Conservation (phyloP, 2,888 invertebrate species). For the Agonum fuliginosum region DNA sequence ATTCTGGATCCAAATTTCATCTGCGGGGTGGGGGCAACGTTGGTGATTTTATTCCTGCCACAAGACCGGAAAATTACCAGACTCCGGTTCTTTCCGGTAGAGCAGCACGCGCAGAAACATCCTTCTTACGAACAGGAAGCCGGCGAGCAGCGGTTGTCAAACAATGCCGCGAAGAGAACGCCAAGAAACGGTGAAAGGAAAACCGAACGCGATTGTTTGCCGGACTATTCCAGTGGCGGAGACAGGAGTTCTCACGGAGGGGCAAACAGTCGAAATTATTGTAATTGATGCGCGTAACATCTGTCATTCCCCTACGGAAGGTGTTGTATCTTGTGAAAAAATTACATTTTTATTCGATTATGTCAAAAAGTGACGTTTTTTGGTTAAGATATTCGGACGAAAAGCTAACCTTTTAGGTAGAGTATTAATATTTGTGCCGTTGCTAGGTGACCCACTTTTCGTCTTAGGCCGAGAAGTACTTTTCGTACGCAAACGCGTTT, state of each 20-base stretch:
- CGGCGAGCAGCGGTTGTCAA: slow-evolving; percentile 47
- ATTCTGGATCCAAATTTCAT: slow-evolving; percentile 16
- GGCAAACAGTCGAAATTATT: too few species aligned
- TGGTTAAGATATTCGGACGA: too few species aligned
- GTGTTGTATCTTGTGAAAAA: too few species aligned
- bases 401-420: too few species aligned
- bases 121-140: slow-evolving; percentile 51
- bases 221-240: background rate
- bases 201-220: slow-evolving; percentile 18
- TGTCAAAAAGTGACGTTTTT: too few species aligned
- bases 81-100: slow-evolving; percentile 56
- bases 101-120: slow-evolving; percentile 53
- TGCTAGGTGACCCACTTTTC: too few species aligned
- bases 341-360: too few species aligned
- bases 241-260: background rate
- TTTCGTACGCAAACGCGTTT: too few species aligned
- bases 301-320: too few species aligned
- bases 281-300: too few species aligned
- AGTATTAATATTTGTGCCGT: too few species aligned
- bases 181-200: background rate
- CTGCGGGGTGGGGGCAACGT: background rate
- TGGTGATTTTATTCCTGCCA: slow-evolving; percentile 52
- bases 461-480: too few species aligned
- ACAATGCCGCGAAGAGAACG: slow-evolving; percentile 38
- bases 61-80: slow-evolving; percentile 58